Evolutionary conservation across 2,888 invertebrate species (phyloP).

Genomic region (Drosophila nr. perissopoda): DNA sequence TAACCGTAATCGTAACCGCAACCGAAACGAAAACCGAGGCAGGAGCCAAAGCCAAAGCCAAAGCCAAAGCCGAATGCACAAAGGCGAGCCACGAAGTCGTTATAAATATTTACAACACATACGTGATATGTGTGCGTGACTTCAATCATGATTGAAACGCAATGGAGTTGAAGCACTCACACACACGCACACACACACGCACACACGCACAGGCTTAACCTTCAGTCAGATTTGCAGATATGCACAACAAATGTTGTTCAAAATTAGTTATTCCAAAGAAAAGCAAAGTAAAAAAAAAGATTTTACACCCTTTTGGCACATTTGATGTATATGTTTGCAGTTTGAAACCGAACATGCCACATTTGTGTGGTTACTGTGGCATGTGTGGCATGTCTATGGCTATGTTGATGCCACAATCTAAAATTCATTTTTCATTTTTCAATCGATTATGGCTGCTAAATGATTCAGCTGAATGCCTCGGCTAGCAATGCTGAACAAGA

Average conservation of each 20-base stretch:
- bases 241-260: not conserved
- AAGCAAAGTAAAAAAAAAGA: not conserved
- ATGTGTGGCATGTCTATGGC: not conserved
- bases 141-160: not conserved
- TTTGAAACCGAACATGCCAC: not conserved
- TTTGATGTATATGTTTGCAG: not conserved
- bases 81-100: not conserved
- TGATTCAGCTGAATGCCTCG: too few species aligned
- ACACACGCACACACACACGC: not conserved
- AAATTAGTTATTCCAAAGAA: not conserved
- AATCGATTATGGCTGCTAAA: too few species aligned
- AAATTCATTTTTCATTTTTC: not conserved
- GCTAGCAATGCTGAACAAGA: not conserved
- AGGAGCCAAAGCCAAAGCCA: not conserved
- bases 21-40: slow-evolving; percentile 21
- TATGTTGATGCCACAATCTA: not conserved
- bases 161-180: not conserved
- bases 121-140: not conserved
- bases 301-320: not conserved
- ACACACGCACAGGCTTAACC: not conserved
- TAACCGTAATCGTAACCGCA: slow-evolving; percentile 19
- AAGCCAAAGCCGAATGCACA: slow-evolving; percentile 13
- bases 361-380: not conserved
- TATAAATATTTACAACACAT: not conserved
- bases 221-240: not conserved